These are phyloP conservation scores for Cacoxenus indagator DNA, from an alignment of 2,888 invertebrate species.

Conservation along the genomic window DNA sequence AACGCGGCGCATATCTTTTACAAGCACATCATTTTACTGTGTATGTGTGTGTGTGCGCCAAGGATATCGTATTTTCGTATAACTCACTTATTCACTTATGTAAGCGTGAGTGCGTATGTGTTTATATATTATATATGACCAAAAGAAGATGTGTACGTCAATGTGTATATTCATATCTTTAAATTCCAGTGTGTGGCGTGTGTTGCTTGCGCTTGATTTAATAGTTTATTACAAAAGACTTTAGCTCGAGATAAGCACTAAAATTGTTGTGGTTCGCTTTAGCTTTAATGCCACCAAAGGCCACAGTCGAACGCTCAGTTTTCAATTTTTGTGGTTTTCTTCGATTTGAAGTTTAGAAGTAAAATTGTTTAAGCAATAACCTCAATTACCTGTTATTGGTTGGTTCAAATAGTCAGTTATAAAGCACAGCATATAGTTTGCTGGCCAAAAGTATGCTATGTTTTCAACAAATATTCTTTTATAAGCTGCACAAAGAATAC, in stretches of 20 bases:
- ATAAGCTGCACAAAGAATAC: no score
- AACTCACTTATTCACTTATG: constrained; percentile 8
- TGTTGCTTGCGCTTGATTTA: constrained; percentile 61
- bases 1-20: constrained; percentile 15
- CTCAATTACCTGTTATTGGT: not conserved
- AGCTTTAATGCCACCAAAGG: not conserved
- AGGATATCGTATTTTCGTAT: constrained; percentile 5
- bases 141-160: constrained; percentile 28
- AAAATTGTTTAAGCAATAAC: not conserved
- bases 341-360: not conserved
- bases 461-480: no score
- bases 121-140: not conserved
- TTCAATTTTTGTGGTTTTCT: not conserved
- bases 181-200: constrained; percentile 39
- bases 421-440: no score
- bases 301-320: not conserved
- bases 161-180: constrained; percentile 10
- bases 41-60: not conserved
- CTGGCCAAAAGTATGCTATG: no score
- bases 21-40: not conserved
- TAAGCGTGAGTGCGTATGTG: not conserved
- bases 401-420: no score
- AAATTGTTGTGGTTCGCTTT: constrained; percentile 36
- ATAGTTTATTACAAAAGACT: constrained; percentile 54
- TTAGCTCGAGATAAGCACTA: constrained; percentile 45